Evolutionary conservation across 2,797 vertebrate genomes (phyloP).

Genomic region (Propithecus deckenii): DNA sequence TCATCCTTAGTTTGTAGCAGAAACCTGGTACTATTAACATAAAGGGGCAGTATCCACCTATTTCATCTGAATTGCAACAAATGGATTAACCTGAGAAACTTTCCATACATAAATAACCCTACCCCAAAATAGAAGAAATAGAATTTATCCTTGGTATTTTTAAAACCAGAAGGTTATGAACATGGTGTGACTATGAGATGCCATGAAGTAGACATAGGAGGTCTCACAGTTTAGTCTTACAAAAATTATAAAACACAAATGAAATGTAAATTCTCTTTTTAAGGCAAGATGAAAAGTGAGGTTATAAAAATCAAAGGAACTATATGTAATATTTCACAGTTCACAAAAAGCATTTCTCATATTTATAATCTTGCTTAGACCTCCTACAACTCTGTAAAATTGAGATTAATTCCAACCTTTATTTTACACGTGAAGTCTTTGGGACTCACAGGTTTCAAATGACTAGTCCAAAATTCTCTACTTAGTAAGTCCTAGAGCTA

Average conservation of each 20-base stretch:
- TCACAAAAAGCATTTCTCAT: background rate
- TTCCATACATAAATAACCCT: background rate
- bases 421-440: background rate
- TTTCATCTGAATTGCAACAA: background rate
- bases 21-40: background rate
- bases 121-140: background rate
- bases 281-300: background rate
- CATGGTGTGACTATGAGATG: background rate
- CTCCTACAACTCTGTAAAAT: background rate
- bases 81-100: background rate
- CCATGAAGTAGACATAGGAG: background rate
- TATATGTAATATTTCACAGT: background rate
- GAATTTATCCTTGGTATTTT: background rate
- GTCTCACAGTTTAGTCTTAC: background rate
- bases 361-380: background rate
- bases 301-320: background rate
- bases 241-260: background rate
- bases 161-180: background rate
- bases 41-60: background rate
- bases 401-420: background rate
- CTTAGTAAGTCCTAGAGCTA: background rate
- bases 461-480: background rate
- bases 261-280: slow-evolving; percentile 21
- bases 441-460: background rate
- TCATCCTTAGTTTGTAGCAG: background rate